phyloP scores from a whole-genome alignment of 1,140 invertebrate genomes.

The Meloidogyne floridensis region DNA sequence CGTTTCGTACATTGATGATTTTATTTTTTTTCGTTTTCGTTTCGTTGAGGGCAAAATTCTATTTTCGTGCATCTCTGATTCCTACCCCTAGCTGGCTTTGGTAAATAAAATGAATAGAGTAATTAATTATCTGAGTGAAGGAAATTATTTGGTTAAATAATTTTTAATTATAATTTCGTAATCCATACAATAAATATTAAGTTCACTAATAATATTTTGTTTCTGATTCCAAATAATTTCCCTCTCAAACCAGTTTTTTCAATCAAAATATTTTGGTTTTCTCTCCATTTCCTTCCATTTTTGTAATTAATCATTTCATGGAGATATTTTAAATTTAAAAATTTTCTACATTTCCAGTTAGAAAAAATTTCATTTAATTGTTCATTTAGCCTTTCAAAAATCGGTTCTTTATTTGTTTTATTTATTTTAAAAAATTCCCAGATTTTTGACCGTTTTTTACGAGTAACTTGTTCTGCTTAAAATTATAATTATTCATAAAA shows the following conservation, averaged over 20 bases:
- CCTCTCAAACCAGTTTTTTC: neutral
- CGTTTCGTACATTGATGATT: too few species aligned
- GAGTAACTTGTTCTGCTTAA: neutral
- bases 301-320: neutral
- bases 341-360: neutral
- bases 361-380: constrained; percentile 7
- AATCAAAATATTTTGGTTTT: constrained; percentile 10
- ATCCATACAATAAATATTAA: neutral
- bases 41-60: too few species aligned
- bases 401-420: neutral
- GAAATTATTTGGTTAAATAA: too few species aligned
- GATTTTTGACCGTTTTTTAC: neutral
- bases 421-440: neutral
- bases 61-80: too few species aligned
- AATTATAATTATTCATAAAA: too few species aligned
- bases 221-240: neutral
- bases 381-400: neutral
- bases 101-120: too few species aligned
- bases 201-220: constrained; percentile 10
- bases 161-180: neutral
- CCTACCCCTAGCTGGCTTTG: too few species aligned
- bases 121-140: too few species aligned
- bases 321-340: constrained; percentile 1
- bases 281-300: neutral
- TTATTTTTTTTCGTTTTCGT: too few species aligned